A percentile compares a stretch with the other conserved stretches of the same genome.
These are phyloP conservation scores for Merodon equestris DNA, from an alignment of 2,888 invertebrate species.

Conservation along the genomic window DNA sequence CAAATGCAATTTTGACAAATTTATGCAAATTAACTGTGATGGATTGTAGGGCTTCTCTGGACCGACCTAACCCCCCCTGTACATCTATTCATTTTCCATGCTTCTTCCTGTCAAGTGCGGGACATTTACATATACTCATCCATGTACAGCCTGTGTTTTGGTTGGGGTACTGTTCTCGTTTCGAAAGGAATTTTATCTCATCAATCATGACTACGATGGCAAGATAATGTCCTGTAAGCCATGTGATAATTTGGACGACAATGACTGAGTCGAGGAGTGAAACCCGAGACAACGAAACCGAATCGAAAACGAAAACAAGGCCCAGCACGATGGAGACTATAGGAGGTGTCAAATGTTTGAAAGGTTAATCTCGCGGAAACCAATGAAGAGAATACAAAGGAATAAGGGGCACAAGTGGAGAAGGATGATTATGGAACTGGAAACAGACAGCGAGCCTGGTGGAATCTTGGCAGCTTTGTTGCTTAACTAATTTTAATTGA, in stretches of 20 bases:
- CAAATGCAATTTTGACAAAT: conserved; percentile 66
- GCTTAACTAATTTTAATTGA: conserved; percentile 58
- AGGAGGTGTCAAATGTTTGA: conserved; percentile 48
- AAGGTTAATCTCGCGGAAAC: conserved; percentile 53
- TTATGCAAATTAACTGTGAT: conserved; percentile 67
- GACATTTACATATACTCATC: conserved; percentile 57
- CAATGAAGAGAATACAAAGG: conserved; percentile 10
- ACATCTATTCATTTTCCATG: conserved; percentile 9
- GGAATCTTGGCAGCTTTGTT: conserved; percentile 26
- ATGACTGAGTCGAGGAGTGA: background rate
- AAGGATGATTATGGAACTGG: background rate
- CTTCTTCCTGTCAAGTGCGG: background rate
- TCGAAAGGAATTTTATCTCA: conserved; percentile 40
- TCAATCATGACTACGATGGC: conserved; percentile 49
- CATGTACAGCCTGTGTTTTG: background rate
- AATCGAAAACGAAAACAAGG: background rate
- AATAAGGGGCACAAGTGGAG: background rate
- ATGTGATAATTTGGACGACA: conserved; percentile 59
- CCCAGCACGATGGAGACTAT: background rate
- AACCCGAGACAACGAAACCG: too few relatives aligned
- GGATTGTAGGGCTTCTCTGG: conserved; percentile 56
- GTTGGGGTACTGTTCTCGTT: conserved; percentile 19
- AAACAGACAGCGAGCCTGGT: too few relatives aligned
- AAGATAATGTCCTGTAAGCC: conserved; percentile 55
- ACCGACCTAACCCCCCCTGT: too few relatives aligned